Evolutionary conservation across 1,140 invertebrate species (phyloP).

Genomic region (Drosophila sulfurigaster): DNA sequence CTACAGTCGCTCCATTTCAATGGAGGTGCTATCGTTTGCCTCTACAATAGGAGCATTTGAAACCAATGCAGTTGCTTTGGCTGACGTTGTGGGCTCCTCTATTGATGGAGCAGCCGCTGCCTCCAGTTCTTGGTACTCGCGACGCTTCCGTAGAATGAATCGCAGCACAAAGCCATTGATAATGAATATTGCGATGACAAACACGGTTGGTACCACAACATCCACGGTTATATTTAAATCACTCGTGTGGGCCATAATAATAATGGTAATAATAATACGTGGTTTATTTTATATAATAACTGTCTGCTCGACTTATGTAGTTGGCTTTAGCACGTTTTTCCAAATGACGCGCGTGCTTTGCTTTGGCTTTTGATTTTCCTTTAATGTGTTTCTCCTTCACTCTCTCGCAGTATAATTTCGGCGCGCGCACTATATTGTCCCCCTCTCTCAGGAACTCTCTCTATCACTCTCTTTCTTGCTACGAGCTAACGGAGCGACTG

Average conservation of each 20-base stretch:
- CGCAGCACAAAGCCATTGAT: conserved; percentile 63
- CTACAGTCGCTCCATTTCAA: conserved; percentile 73
- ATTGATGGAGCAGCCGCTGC: not conserved
- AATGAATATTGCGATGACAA: conserved; percentile 54
- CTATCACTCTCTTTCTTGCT: conserved; percentile 11
- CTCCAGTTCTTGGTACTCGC: conserved; percentile 33
- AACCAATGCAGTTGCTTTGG: not conserved
- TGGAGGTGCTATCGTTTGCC: conserved; percentile 49
- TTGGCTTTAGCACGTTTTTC: conserved; percentile 65
- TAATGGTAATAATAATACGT: not conserved
- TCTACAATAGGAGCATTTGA: not conserved
- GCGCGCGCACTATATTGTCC: conserved; percentile 1
- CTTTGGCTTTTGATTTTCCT: conserved; percentile 64
- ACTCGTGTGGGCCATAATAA: conserved; percentile 44
- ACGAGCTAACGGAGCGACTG: not conserved
- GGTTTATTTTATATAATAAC: conserved; percentile 62
- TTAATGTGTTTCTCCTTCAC: conserved; percentile 37
- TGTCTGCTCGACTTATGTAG: not conserved
- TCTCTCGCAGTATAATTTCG: not conserved
- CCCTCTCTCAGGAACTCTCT: not conserved
- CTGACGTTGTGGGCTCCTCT: conserved; percentile 32
- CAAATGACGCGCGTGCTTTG: conserved; percentile 70
- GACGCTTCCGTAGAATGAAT: conserved; percentile 61
- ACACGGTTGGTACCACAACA: conserved; percentile 58
- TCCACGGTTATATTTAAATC: conserved; percentile 62